These are phyloP conservation scores for Notolepis coatsorum DNA, from an alignment of 2,797 vertebrate genomes.

Conservation along the genomic window DNA sequence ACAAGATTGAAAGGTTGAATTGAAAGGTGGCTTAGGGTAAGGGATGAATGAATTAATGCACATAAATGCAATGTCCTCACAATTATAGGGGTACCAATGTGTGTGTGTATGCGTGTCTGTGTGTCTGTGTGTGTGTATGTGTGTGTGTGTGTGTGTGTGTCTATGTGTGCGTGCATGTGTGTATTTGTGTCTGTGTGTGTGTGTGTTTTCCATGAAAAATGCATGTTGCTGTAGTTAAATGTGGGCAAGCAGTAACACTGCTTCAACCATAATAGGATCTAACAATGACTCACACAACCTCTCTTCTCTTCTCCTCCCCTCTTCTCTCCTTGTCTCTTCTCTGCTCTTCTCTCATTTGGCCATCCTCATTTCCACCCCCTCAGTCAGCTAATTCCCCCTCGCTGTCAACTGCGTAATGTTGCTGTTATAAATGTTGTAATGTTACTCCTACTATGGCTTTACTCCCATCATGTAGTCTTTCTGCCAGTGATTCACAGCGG, in stretches of 20 bases:
- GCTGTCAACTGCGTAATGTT: no score
- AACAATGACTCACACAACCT: constrained; percentile 69
- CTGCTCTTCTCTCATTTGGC: background rate
- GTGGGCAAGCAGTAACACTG: constrained; percentile 67
- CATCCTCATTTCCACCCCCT: background rate
- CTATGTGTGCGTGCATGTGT: constrained; percentile 20
- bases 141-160: constrained; percentile 46
- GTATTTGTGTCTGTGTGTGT: background rate
- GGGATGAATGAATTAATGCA: no score
- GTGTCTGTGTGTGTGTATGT: constrained; percentile 30
- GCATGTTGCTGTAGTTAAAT: constrained; percentile 57
- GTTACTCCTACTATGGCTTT: no score
- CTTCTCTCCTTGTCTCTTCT: constrained; percentile 1
- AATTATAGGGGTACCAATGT: background rate
- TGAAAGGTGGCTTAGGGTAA: no score
- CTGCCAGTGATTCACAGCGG: no score
- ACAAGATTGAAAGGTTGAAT: no score
- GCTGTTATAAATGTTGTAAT: no score
- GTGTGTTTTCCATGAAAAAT: no score
- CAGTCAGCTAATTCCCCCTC: no score
- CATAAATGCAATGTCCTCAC: no score
- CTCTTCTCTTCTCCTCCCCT: constrained; percentile 6
- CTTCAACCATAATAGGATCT: constrained; percentile 75
- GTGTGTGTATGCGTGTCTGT: background rate
- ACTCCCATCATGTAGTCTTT: no score